A percentile compares a stretch with the other conserved stretches of the same genome.
These are phyloP conservation scores for Archegozetes longisetosus DNA, from an alignment of 1,140 invertebrate genomes.

Conservation along the genomic window DNA sequence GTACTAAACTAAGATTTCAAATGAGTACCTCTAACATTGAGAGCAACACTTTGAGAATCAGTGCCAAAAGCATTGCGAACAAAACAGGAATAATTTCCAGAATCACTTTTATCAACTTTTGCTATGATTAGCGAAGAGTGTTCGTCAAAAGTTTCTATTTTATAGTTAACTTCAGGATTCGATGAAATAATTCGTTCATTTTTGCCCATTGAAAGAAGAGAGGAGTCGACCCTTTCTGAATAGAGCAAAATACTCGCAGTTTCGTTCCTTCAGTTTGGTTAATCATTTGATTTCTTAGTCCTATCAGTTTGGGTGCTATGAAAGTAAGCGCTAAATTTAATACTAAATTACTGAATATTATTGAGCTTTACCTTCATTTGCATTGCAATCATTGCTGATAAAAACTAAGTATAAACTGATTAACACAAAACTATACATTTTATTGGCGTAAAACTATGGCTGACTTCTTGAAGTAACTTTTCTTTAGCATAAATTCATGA, in stretches of 20 bases:
- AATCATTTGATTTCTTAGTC: background rate
- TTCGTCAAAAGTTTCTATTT: background rate
- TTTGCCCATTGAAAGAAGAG: constrained; percentile 11
- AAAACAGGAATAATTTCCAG: constrained; percentile 66
- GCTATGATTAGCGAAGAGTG: background rate
- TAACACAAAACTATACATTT: no score
- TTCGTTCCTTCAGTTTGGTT: constrained; percentile 6
- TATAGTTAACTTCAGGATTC: background rate
- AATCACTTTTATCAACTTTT: constrained; percentile 36
- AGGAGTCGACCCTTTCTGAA: background rate
- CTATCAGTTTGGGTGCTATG: background rate
- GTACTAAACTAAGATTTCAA: background rate
- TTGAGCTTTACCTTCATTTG: no score
- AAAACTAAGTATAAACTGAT: no score
- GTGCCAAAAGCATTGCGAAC: constrained; percentile 84
- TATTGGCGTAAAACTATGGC: no score
- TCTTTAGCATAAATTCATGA: no score
- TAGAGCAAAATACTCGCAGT: constrained; percentile 4
- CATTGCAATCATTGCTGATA: no score
- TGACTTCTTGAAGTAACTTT: no score
- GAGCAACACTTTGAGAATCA: constrained; percentile 71
- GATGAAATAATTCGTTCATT: background rate
- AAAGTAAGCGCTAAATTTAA: no score
- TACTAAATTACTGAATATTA: no score
- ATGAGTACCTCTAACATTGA: constrained; percentile 28